A percentile compares a stretch with the other conserved stretches of the same genome.
Evolutionary conservation across 2,888 invertebrate genomes (phyloP).

Genomic region (Trypoxylon attenuatum): DNA sequence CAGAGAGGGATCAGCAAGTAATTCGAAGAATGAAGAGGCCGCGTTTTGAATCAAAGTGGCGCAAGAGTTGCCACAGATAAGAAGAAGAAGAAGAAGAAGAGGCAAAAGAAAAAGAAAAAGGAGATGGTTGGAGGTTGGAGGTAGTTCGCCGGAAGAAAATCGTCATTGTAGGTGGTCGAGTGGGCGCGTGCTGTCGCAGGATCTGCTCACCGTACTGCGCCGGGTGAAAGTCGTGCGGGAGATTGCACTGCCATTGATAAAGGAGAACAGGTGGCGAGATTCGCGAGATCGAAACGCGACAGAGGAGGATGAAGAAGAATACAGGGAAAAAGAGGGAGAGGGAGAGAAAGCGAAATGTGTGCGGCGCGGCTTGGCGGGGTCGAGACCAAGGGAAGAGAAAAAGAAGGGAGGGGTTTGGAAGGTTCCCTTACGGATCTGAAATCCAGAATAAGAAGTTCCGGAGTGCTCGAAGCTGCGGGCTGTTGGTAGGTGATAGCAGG

Average conservation of each 20-base stretch:
- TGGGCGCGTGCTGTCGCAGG: constrained; percentile 21
- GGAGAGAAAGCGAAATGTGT: constrained; percentile 3
- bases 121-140: too few species aligned
- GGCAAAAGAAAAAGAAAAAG: too few species aligned
- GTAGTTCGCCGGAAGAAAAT: constrained; percentile 24
- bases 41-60: constrained; percentile 17
- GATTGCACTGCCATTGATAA: constrained; percentile 51
- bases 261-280: constrained; percentile 34
- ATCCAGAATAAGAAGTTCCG: constrained; percentile 62
- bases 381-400: constrained; percentile 8
- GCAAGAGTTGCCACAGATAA: constrained; percentile 30
- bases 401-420: constrained; percentile 27
- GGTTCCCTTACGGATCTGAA: constrained; percentile 50
- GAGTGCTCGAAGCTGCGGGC: constrained; percentile 61
- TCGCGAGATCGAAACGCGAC: constrained; percentile 10
- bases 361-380: background rate
- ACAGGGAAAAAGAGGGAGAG: background rate
- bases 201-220: background rate
- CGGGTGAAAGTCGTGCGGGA: constrained; percentile 47
- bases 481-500: constrained; percentile 64
- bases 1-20: constrained; percentile 24
- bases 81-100: too few species aligned
- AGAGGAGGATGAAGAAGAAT: background rate
- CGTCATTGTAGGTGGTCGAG: constrained; percentile 9
- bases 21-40: constrained; percentile 28